Evolutionary conservation across 1,140 invertebrate species (phyloP).

Genomic region (Adoxophyes honmai): DNA sequence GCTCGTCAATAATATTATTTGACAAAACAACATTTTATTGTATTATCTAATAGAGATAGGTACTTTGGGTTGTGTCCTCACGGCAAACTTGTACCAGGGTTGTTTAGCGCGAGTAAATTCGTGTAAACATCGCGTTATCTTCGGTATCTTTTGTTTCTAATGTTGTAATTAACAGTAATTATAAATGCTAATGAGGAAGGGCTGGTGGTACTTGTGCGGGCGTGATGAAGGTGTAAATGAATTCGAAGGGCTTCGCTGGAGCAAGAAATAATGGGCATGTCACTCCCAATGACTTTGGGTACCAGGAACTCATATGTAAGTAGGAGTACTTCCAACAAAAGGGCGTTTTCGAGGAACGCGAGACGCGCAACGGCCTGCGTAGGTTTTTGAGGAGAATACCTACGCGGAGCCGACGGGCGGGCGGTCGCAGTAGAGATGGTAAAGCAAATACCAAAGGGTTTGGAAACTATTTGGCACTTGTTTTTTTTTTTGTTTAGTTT

Average conservation of each 20-base stretch:
- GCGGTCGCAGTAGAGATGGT: no score
- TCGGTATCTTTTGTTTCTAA: neutral
- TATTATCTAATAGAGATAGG: slow-evolving; percentile 12
- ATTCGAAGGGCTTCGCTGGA: slow-evolving; percentile 41
- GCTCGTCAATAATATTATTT: slow-evolving; percentile 44
- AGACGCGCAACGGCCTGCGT: neutral
- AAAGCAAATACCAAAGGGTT: no score
- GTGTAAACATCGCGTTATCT: neutral
- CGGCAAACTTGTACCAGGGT: neutral
- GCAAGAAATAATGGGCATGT: slow-evolving; percentile 69
- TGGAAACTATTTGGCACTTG: no score
- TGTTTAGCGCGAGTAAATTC: neutral
- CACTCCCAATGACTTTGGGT: slow-evolving; percentile 74
- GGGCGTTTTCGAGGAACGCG: slow-evolving; percentile 23
- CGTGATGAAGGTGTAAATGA: slow-evolving; percentile 53
- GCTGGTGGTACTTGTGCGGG: slow-evolving; percentile 8
- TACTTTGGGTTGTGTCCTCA: no score
- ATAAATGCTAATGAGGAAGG: slow-evolving; percentile 34
- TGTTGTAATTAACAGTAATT: slow-evolving; percentile 38
- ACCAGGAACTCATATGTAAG: slow-evolving; percentile 51
- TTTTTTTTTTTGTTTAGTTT: no score
- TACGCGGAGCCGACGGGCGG: neutral
- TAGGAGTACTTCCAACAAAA: slow-evolving; percentile 37
- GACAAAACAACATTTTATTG: slow-evolving; percentile 30
- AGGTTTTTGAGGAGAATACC: neutral